Evolutionary conservation across 1,140 invertebrate genomes (phyloP).

Genomic region (Drosophila arizonae): DNA sequence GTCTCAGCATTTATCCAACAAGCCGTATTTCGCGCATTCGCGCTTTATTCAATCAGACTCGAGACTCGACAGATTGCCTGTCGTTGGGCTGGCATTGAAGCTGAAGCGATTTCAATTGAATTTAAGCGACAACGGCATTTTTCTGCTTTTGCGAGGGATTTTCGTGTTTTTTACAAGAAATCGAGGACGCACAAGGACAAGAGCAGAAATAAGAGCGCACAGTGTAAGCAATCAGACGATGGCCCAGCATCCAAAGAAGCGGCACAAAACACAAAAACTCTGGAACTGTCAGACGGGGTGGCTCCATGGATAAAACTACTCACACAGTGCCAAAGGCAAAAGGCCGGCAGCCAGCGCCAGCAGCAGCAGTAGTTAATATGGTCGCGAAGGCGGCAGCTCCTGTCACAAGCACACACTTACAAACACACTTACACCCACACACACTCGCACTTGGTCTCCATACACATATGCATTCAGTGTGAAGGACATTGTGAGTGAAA

Average conservation of each 20-base stretch:
- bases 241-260: constrained; percentile 7
- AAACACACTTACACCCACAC: not conserved
- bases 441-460: constrained; percentile 4
- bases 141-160: constrained; percentile 59
- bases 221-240: constrained; percentile 65
- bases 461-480: constrained; percentile 52
- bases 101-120: constrained; percentile 79
- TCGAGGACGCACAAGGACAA: constrained; percentile 29
- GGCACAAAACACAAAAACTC: constrained; percentile 43
- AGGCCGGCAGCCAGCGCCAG: not conserved
- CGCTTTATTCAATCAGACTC: constrained; percentile 65
- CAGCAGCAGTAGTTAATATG: constrained; percentile 64
- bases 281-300: constrained; percentile 58
- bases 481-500: constrained; percentile 71
- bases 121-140: constrained; percentile 67
- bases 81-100: constrained; percentile 75
- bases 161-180: constrained; percentile 58
- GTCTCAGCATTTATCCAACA: constrained; percentile 40
- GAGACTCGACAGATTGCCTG: constrained; percentile 78
- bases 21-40: constrained; percentile 64
- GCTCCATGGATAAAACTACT: constrained; percentile 67
- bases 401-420: constrained; percentile 3
- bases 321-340: constrained; percentile 22
- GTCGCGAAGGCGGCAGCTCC: constrained; percentile 25
- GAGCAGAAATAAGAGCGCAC: constrained; percentile 31